Evolutionary conservation across 2,888 invertebrate species (phyloP).

Genomic region (Diarsia brunnea): DNA sequence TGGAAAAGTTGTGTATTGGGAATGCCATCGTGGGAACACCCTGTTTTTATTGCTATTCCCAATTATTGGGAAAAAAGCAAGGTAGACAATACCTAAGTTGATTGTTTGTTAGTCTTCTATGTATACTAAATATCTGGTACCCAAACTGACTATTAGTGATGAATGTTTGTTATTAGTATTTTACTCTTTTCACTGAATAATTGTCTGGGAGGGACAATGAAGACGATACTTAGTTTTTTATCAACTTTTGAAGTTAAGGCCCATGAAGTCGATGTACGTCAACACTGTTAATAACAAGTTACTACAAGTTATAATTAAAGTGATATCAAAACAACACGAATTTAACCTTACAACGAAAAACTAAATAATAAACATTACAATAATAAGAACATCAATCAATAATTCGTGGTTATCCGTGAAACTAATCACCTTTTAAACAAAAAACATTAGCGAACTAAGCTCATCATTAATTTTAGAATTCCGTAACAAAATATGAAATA

Average conservation of each 20-base stretch:
- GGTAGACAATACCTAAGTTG: too few relatives aligned
- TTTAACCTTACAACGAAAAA: slow-evolving; percentile 37
- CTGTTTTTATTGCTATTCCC: not conserved
- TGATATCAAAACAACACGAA: slow-evolving; percentile 44
- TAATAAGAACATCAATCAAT: slow-evolving; percentile 58
- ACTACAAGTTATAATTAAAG: slow-evolving; percentile 13
- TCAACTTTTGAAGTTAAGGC: not conserved
- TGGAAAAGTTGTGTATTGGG: not conserved
- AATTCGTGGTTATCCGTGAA: slow-evolving; percentile 38
- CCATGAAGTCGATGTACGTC: slow-evolving; percentile 8
- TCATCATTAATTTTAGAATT: slow-evolving; percentile 18
- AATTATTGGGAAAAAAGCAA: not conserved
- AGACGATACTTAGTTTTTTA: not conserved
- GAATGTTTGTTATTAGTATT: too few relatives aligned
- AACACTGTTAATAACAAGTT: slow-evolving; percentile 12
- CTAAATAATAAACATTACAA: slow-evolving; percentile 31
- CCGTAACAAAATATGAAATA: slow-evolving; percentile 5
- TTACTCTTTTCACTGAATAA: too few relatives aligned
- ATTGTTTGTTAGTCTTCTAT: too few relatives aligned
- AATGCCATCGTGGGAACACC: not conserved
- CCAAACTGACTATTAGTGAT: not conserved
- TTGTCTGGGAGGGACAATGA: not conserved
- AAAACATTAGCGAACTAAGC: slow-evolving; percentile 31
- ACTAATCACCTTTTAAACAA: slow-evolving; percentile 30
- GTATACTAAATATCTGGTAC: not conserved